These are phyloP conservation scores for Echeneis naucrates DNA, from an alignment of 2,797 vertebrate species.

Conservation along the genomic window DNA sequence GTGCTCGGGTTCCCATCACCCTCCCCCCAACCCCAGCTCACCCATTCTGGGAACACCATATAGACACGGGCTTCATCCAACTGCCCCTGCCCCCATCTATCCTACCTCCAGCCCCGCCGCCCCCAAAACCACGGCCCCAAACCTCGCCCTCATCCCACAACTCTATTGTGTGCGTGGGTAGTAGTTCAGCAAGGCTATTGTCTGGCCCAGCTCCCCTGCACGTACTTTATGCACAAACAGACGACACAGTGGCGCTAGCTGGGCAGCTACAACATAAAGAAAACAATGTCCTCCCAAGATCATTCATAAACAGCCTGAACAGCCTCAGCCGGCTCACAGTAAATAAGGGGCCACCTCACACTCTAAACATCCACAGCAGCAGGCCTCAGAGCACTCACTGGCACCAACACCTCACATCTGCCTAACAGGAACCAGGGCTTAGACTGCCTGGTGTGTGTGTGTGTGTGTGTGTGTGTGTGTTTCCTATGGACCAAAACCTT, in stretches of 20 bases:
- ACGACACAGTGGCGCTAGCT: conserved; percentile 80
- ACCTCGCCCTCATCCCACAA: conserved; percentile 80
- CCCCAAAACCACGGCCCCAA: conserved; percentile 78
- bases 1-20: conserved; percentile 82
- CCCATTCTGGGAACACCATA: conserved; percentile 76
- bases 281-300: conserved; percentile 84
- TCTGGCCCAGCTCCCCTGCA: conserved; percentile 81
- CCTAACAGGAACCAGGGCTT: conserved; percentile 59
- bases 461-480: conserved; percentile 47
- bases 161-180: conserved; percentile 84
- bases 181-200: conserved; percentile 85
- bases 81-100: conserved; percentile 70
- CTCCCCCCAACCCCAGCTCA: conserved; percentile 71
- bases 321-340: conserved; percentile 60
- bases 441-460: conserved; percentile 50
- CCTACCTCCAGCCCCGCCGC: conserved; percentile 62
- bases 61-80: conserved; percentile 78
- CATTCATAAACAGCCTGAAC: conserved; percentile 74
- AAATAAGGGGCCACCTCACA: conserved; percentile 71
- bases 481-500: conserved; percentile 72
- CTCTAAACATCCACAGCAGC: conserved; percentile 66
- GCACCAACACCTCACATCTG: conserved; percentile 79
- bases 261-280: conserved; percentile 81
- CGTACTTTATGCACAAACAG: conserved; percentile 84
- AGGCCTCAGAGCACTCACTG: conserved; percentile 53